Evolutionary conservation across 37 sponge, comb jelly and placozoan species (phyloP).

Genomic region (Petrosia ficiformis): DNA sequence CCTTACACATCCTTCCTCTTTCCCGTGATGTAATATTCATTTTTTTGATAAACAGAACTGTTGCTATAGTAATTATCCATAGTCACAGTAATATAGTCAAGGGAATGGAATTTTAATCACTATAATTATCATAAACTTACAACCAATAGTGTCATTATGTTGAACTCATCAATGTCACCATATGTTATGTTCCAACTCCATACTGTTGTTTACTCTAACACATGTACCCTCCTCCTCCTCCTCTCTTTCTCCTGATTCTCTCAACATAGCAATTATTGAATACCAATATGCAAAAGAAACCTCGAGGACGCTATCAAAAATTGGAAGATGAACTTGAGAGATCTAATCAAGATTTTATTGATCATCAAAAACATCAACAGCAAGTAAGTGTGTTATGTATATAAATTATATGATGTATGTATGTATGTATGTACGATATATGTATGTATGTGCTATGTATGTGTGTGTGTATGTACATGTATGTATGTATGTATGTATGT

Average conservation of each 20-base stretch:
- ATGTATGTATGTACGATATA: not conserved
- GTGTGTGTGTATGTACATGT: no score
- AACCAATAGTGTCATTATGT: not conserved
- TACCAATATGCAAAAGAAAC: constrained; percentile 23
- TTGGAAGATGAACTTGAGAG: constrained; percentile 82
- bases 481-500: no score
- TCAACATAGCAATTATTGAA: not conserved
- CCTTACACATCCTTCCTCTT: constrained; percentile 6
- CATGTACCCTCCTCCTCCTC: not conserved
- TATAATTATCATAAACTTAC: not conserved
- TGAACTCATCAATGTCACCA: no score
- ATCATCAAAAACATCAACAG: constrained; percentile 70
- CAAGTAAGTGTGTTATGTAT: constrained; percentile 38
- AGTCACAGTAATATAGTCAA: not conserved
- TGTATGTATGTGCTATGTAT: not conserved
- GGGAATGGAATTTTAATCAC: not conserved
- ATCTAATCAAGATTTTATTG: constrained; percentile 87
- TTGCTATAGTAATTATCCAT: not conserved
- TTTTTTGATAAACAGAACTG: not conserved
- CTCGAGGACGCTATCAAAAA: constrained; percentile 54
- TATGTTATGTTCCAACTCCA: no score
- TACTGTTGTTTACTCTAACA: no score
- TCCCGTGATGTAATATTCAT: not conserved
- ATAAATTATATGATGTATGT: not conserved
- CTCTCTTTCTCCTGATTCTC: not conserved